Conservation (phyloP, 53 echinoderm and acorn worm species). For the Antedon mediterranea region DNA sequence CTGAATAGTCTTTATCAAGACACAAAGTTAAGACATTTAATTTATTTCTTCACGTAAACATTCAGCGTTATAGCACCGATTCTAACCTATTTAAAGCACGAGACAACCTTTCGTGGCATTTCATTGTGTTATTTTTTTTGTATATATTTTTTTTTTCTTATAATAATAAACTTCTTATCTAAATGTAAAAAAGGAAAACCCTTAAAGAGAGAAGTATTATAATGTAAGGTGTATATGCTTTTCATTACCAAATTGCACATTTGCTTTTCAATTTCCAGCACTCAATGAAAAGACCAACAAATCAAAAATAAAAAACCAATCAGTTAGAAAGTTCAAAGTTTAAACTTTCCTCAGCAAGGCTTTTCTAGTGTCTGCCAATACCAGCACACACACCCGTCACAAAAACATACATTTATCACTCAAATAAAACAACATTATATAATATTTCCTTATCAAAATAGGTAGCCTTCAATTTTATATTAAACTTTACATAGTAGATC, state of each 20-base stretch:
- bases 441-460: background rate
- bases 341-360: background rate
- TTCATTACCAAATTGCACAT: background rate
- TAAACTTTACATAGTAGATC: background rate
- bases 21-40: background rate
- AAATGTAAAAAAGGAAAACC: background rate
- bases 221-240: background rate
- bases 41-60: background rate
- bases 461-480: background rate
- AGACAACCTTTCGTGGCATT: background rate
- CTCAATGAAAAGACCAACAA: background rate
- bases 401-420: background rate
- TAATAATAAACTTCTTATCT: background rate
- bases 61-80: background rate
- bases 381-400: background rate
- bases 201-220: background rate
- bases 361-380: background rate
- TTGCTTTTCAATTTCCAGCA: background rate
- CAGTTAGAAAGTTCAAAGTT: background rate
- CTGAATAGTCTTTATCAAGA: background rate
- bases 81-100: background rate
- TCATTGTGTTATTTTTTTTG: background rate
- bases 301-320: background rate
- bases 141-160: background rate
- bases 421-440: background rate